Percentiles rank a stretch among this genome's conserved stretches.
phyloP scores from a whole-genome alignment of 2,888 invertebrate genomes.

The Leptothorax acervorum region DNA sequence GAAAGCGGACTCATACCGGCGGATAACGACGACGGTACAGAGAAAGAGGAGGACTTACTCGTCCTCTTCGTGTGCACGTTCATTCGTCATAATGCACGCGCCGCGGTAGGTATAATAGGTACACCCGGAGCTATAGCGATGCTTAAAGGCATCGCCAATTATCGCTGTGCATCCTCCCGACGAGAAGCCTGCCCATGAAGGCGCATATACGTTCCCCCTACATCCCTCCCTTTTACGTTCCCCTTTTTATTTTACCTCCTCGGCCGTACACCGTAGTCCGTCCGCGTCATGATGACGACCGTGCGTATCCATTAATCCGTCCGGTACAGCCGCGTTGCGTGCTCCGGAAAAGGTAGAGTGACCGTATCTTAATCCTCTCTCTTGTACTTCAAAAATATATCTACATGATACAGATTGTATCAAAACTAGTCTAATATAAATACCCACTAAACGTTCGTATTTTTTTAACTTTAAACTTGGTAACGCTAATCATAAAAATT shows the following conservation, averaged over 20 bases:
- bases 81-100: conserved; percentile 66
- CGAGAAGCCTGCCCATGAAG: conserved; percentile 45
- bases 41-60: conserved; percentile 11
- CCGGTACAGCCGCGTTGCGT: conserved; percentile 58
- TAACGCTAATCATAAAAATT: not conserved
- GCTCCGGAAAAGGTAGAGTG: conserved; percentile 60
- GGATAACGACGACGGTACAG: not conserved
- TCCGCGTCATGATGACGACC: conserved; percentile 47
- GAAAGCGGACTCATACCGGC: conserved; percentile 2
- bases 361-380: conserved; percentile 55
- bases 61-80: conserved; percentile 47
- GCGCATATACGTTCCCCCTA: not conserved
- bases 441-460: not conserved
- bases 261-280: conserved; percentile 5
- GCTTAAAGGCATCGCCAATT: conserved; percentile 68
- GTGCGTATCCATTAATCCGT: conserved; percentile 69
- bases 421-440: not conserved
- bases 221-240: conserved; percentile 7
- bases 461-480: not conserved
- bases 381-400: not conserved
- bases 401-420: not conserved
- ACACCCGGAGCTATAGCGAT: conserved; percentile 46
- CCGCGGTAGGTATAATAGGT: conserved; percentile 65
- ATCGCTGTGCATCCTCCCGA: conserved; percentile 61
- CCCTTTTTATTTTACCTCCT: conserved; percentile 28